Evolutionary conservation across 2,113 vertebrate species (phyloP).

Genomic region (Peromyscus maniculatus): DNA sequence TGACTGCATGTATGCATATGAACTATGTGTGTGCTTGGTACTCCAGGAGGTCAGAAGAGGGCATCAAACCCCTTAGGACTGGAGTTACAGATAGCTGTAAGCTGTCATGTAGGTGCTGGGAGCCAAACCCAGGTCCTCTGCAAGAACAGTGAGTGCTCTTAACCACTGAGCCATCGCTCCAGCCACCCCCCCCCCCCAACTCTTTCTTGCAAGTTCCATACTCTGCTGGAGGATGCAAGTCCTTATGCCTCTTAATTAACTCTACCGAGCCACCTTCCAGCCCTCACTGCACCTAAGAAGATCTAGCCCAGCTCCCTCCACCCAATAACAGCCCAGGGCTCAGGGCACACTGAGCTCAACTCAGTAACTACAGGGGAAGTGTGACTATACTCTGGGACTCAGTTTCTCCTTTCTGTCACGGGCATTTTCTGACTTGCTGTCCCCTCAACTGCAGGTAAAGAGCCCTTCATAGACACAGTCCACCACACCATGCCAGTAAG

Average conservation of each 20-base stretch:
- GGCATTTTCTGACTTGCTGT: not conserved
- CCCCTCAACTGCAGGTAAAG: not conserved
- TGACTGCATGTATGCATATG: not conserved
- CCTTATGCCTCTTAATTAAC: not conserved
- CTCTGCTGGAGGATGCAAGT: not conserved
- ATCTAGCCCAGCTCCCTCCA: not conserved
- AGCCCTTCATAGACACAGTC: not conserved
- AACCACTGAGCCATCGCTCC: not conserved
- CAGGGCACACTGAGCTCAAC: not conserved
- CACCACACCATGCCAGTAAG: not conserved
- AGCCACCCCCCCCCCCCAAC: not conserved
- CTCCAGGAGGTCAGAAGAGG: not conserved
- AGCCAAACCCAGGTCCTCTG: not conserved
- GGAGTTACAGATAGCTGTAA: not conserved
- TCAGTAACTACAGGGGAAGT: rapidly evolving
- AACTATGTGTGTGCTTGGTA: not conserved
- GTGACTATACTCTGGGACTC: not conserved
- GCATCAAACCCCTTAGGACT: not conserved
- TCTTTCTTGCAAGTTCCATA: not conserved
- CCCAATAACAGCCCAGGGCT: not conserved
- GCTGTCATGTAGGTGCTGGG: not conserved
- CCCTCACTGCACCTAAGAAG: rapidly evolving
- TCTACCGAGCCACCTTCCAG: not conserved
- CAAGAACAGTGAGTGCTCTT: not conserved
- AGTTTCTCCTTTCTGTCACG: not conserved